Percentiles rank a stretch among this genome's conserved stretches.
These are phyloP conservation scores for Elmis aenea DNA, from an alignment of 2,888 invertebrate genomes.

Conservation along the genomic window DNA sequence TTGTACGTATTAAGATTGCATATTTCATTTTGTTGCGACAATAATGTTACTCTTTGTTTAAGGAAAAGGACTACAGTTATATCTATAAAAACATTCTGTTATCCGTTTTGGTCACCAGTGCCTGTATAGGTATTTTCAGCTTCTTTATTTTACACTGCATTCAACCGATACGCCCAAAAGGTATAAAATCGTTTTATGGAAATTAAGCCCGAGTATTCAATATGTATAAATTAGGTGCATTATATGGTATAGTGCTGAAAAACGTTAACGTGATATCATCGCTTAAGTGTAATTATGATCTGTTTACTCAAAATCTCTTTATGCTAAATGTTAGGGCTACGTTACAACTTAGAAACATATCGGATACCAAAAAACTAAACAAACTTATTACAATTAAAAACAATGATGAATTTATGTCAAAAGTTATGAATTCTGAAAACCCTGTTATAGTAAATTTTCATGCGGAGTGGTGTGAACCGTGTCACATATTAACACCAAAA, in stretches of 20 bases:
- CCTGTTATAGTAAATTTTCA: conserved; percentile 90
- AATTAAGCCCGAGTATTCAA: no score
- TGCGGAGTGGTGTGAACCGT: conserved; percentile 88
- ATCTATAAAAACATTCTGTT: conserved; percentile 50
- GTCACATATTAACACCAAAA: conserved; percentile 80
- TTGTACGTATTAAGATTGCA: no score
- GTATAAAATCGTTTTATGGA: conserved; percentile 42
- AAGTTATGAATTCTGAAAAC: conserved; percentile 78
- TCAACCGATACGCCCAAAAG: conserved; percentile 47
- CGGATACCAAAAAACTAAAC: conserved; percentile 26
- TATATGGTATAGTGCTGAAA: no score
- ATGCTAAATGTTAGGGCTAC: no score
- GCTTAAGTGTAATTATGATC: no score
- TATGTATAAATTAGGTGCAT: no score
- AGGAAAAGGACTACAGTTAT: conserved; percentile 53
- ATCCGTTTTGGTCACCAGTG: conserved; percentile 45
- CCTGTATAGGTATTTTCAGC: conserved; percentile 46
- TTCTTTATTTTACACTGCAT: conserved; percentile 50
- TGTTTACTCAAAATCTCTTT: no score
- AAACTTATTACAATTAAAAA: conserved; percentile 57
- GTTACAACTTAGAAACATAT: conserved; percentile 17
- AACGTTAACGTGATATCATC: no score
- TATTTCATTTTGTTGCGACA: no score
- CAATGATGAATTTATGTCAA: conserved; percentile 72
- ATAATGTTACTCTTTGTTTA: no score